Conservation (phyloP, 2,113 vertebrate species). For the Microtus pennsylvanicus region DNA sequence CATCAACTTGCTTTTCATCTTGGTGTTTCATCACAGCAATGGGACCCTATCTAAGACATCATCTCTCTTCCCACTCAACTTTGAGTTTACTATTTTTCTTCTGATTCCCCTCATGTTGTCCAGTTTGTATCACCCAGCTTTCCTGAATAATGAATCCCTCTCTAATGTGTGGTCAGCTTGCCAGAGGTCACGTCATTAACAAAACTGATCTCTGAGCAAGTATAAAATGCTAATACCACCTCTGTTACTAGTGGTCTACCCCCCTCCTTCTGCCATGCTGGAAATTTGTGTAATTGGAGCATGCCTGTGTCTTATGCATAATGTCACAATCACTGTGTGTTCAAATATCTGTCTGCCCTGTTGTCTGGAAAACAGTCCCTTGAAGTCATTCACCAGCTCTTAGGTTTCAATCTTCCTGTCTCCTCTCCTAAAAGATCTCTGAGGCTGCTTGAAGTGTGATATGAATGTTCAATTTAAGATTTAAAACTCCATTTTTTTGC, state of each 20-base stretch:
- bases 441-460: neutral
- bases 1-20: neutral
- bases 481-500: neutral
- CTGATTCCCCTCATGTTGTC: neutral
- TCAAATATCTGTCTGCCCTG: neutral
- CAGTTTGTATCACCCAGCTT: neutral
- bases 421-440: neutral
- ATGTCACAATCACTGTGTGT: neutral
- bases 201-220: neutral
- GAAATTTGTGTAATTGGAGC: neutral
- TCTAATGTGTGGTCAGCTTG: neutral
- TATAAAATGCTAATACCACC: neutral
- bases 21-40: neutral
- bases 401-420: too few species aligned
- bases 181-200: neutral
- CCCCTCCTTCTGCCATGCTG: neutral
- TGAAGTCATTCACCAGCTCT: neutral
- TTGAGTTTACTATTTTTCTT: neutral
- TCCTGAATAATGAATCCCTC: neutral
- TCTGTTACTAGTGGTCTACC: neutral
- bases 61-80: neutral
- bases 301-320: neutral
- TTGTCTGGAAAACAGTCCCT: neutral
- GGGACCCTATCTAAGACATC: neutral
- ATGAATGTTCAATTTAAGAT: neutral